phyloP scores from a whole-genome alignment of 2,888 invertebrate genomes.

The Drosophila siamana region DNA sequence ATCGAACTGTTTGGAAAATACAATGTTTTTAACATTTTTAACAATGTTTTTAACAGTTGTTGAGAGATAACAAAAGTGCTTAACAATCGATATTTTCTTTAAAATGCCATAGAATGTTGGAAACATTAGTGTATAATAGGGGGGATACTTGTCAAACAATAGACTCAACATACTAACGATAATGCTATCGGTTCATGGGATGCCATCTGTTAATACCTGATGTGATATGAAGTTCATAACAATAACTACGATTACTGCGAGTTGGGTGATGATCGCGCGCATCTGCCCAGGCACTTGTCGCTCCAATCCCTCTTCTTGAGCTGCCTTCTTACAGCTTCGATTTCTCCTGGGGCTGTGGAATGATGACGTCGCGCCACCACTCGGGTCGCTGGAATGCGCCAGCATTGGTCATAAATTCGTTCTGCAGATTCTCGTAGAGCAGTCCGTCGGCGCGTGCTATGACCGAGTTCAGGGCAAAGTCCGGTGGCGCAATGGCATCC shows the following conservation, averaged over 20 bases:
- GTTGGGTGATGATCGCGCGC: neutral
- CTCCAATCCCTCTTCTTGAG: neutral
- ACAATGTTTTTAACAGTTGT: slow-evolving; percentile 1
- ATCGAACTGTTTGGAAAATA: neutral
- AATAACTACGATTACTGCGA: slow-evolving; percentile 25
- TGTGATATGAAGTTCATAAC: slow-evolving; percentile 47
- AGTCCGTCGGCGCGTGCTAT: slow-evolving; percentile 93
- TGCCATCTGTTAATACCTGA: slow-evolving; percentile 39
- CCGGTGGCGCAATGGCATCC: slow-evolving; percentile 95
- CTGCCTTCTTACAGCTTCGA: slow-evolving; percentile 76
- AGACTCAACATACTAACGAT: slow-evolving; percentile 7
- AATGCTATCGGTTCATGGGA: slow-evolving; percentile 17
- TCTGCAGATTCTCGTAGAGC: slow-evolving; percentile 89
- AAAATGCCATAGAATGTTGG: neutral
- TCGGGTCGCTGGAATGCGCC: slow-evolving; percentile 89
- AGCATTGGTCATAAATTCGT: slow-evolving; percentile 89
- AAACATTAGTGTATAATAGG: neutral
- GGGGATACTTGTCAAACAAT: neutral
- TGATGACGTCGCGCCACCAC: slow-evolving; percentile 90
- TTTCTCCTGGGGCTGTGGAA: slow-evolving; percentile 67
- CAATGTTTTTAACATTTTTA: slow-evolving; percentile 2
- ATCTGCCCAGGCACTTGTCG: slow-evolving; percentile 63
- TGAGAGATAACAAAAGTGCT: slow-evolving; percentile 8
- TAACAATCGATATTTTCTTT: slow-evolving; percentile 1
- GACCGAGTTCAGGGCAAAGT: slow-evolving; percentile 94